These are phyloP conservation scores for Zaprionus nigranus DNA, from an alignment of 1,140 invertebrate genomes.

Conservation along the genomic window DNA sequence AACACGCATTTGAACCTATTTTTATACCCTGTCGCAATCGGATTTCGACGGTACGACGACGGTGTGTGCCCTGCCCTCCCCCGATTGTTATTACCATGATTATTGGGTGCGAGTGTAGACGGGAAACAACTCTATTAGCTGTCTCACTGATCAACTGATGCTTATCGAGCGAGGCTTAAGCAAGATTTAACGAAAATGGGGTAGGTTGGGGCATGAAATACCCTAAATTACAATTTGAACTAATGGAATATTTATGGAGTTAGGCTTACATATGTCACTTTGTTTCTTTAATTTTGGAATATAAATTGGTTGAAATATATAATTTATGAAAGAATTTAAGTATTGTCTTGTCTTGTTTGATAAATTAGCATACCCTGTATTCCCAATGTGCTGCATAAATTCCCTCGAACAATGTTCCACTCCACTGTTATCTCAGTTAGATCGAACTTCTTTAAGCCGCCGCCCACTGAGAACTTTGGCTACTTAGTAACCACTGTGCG, in stretches of 20 bases:
- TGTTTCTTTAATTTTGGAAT: no score
- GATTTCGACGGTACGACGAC: slow-evolving; percentile 45
- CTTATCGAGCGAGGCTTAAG: slow-evolving; percentile 39
- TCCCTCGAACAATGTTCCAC: background rate
- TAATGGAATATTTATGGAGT: no score
- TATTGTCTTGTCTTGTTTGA: no score
- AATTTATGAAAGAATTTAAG: no score
- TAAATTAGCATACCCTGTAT: no score
- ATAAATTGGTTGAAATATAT: no score
- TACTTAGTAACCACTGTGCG: slow-evolving; percentile 9
- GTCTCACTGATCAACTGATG: slow-evolving; percentile 39
- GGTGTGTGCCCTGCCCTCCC: slow-evolving; percentile 27
- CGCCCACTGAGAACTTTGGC: background rate
- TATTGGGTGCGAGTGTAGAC: slow-evolving; percentile 34
- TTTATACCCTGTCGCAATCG: slow-evolving; percentile 73
- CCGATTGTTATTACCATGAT: slow-evolving; percentile 30
- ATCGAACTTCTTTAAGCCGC: background rate
- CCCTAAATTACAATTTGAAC: background rate
- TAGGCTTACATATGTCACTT: no score
- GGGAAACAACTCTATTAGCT: slow-evolving; percentile 74
- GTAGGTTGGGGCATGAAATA: background rate
- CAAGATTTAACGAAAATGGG: background rate
- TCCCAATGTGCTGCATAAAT: background rate
- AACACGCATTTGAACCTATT: slow-evolving; percentile 81
- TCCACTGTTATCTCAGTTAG: background rate